Base-by-base conservation (phyloP, 1,140 invertebrate genomes). In the Pseudachorutes palmiensis region DNA sequence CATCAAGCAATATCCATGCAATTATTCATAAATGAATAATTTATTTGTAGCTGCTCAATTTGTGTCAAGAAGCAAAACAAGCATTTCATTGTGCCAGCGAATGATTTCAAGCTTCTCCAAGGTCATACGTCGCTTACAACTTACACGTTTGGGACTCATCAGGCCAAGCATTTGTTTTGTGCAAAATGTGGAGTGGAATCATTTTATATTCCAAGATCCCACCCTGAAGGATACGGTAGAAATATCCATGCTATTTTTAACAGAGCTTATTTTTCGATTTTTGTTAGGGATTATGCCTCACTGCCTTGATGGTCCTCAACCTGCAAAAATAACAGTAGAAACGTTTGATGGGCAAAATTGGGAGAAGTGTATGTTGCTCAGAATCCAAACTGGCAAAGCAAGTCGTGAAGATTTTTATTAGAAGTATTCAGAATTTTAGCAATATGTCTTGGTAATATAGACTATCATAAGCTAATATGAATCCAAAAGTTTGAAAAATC, bases 151-250 rank as follows among this genome's bases (percentile, higher is more conserved):
- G 82, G 82, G 69, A 82, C 81, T 2, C 76, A 79, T 58, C 48
- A 74, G 61, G 82, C 82, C 1, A 81, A 83, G 67, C 82, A 83
- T 70, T 79, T 70, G 28, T 83, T 83, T 73, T 83, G 82, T 72
- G 79, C 77, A 45, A 80, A 71, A 24, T 83, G 82, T 75, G 82
- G 82, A 2, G 81, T 83, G 0, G 80, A 83, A 69, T 79, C 80
- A 73, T 83, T 83, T 72, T 83, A 83, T 72, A 77, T 76, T 66
- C 82, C 82, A 2, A 70, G 81, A 41, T 82, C 81, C 1, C 82
- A 83, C 71, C 81, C 80, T 16, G 79, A 82, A 69, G 79, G 80
- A 26, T 77, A 80, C 51, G 80, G 81, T 82, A 74, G 73, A 74
- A 72, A 28, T 48, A 55, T 33, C n/a, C 57, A 16, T 62, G 19